Base-by-base conservation (phyloP, 2,797 vertebrate genomes). In the Tinamus major region DNA sequence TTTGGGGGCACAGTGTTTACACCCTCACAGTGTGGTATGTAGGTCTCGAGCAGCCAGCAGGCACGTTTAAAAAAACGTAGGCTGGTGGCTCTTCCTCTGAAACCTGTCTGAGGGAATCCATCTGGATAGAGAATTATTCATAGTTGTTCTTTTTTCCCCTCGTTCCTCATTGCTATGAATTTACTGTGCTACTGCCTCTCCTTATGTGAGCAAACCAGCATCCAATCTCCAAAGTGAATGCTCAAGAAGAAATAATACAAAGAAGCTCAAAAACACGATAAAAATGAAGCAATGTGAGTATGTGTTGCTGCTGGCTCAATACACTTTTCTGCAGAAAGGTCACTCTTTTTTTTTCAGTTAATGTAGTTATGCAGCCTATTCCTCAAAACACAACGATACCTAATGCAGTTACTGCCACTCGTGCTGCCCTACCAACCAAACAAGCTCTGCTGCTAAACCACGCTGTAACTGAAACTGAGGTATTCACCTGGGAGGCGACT, bases 111-210 rank as follows among this genome's bases (percentile, higher is more conserved):
- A 41, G 26, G 8, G 24, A 21, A 71, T 41, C 20, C 35, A 53
- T 55, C 51, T 55, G 70, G 77, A 77, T 27, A n/a, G 9, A 84
- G 15, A 49, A 42, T 79, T 87, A 68, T 53, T 83, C 46, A 8
- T 23, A 67, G 23, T 20, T 87, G 85, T n/a, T 41, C 31, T 65
- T 93, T 77, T 77, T 81, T 53, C 35, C 62, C 39, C 58, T 19
- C 56, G 18, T 13, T 76, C 24, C 9, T 51, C 21, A 8, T 35
- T 92, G 42, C 48, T 58, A 9, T 70, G 67, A 81, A 76, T 83
- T 76, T 67, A 61, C 24, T 70, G 33, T 14, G 37, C 41, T 18
- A 53, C 26, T 56, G 2, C 37, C 87, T 65, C 46, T 67, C 68
- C 39, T 39, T 11, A 7, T 20, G 41, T 68, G 70, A 91, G 53